Base-by-base conservation (phyloP, 2,113 vertebrate genomes). In the Labeo catla region DNA sequence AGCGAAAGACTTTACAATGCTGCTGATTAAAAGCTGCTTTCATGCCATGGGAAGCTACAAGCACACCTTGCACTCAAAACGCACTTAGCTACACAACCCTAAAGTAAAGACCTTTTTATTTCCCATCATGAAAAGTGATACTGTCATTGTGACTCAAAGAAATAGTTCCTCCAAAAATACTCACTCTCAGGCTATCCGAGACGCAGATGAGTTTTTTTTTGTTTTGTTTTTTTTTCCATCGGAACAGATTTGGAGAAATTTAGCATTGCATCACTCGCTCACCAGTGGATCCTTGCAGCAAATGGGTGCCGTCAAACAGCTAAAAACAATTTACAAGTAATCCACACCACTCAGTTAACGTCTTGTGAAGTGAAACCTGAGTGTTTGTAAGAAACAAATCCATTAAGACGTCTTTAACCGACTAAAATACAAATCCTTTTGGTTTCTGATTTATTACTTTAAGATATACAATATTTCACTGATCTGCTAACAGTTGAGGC, bases 11-110 rank as follows among this genome's bases (percentile, higher is more conserved):
- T 23, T 74, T 68, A 70, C 19, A 23, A 66, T 54, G 8, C 6
- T 82, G 79, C 16, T 84, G 66, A 86, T 86, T 79, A 83, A 80
- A 86, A 52, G 39, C 76, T 80, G 47, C 13, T 23, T 47, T 57
- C 23, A 49, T 57, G n/a, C 36, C 13, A 23, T 21, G 11, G 28
- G 63, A 59, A 70, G 34, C 34, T 78, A 16, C 12, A 36, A 66
- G 6, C 21, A 59, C 21, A 63, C 39, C 39, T 65, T 47, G 78
- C 78, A 63, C 45, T 50, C 7, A 34, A 57, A 78, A 50, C 3
- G 2, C 0, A 68, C 23, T 49, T 9, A 0, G n/a, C 12, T 34
- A 36, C 39, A 12, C 52, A 78, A 10, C 23, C 34, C 19, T 39
- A 12, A 34, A 66, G 43, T 9, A 34, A 11, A 59, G 43, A 16